These are phyloP conservation scores for Myopa testacea DNA, from an alignment of 2,888 invertebrate species.

Conservation along the genomic window DNA sequence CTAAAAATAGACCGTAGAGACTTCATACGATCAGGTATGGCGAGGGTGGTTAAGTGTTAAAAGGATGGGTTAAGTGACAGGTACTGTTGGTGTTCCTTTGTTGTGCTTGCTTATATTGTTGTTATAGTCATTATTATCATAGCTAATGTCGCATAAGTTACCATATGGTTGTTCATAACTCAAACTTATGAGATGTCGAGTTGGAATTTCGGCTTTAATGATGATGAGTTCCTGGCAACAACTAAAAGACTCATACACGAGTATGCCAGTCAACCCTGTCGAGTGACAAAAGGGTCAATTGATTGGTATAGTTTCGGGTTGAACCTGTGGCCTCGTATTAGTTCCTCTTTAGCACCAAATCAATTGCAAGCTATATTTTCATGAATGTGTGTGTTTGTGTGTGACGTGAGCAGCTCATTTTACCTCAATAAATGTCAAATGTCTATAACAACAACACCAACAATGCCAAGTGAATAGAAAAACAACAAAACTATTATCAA, in stretches of 20 bases:
- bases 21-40: not conserved
- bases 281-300: conserved; percentile 35
- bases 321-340: conserved; percentile 27
- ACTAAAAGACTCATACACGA: not conserved
- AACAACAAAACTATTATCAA: conserved; percentile 35
- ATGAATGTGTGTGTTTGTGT: not conserved
- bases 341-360: conserved; percentile 33
- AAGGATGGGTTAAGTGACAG: conserved; percentile 32
- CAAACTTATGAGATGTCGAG: not conserved
- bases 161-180: conserved; percentile 31
- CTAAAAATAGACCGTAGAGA: not conserved
- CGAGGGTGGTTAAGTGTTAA: conserved; percentile 21
- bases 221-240: conserved; percentile 34
- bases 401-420: not conserved
- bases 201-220: conserved; percentile 22
- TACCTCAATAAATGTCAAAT: conserved; percentile 25
- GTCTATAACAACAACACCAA: conserved; percentile 14
- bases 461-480: not conserved
- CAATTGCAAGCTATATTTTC: conserved; percentile 4
- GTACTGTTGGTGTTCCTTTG: conserved; percentile 3
- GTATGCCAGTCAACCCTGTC: conserved; percentile 25
- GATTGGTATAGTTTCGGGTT: conserved; percentile 10
- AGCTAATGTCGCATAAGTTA: conserved; percentile 11
- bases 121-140: conserved; percentile 1
- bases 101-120: not conserved